A percentile compares a stretch with the other conserved stretches of the same genome.
These are phyloP conservation scores for Cenopis cana DNA, from an alignment of 2,888 invertebrate genomes.

Conservation along the genomic window DNA sequence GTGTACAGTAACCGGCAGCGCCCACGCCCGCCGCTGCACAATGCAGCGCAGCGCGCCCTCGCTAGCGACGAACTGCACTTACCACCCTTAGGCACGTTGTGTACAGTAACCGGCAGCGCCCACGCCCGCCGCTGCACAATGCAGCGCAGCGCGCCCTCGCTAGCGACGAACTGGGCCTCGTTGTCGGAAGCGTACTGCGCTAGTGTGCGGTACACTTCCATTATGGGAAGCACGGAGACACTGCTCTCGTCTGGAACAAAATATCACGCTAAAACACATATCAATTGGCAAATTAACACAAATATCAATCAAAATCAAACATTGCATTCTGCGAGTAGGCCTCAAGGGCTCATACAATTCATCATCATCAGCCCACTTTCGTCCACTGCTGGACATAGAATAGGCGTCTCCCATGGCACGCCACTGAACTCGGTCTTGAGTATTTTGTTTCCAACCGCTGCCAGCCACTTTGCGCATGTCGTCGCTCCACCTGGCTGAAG, in stretches of 20 bases:
- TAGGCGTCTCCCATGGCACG: no score
- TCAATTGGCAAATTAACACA: no score
- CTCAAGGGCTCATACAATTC: no score
- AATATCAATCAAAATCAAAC: no score
- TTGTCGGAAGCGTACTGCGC: conserved; percentile 60
- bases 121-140: conserved; percentile 61
- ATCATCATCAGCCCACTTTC: no score
- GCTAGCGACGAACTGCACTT: conserved; percentile 56
- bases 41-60: conserved; percentile 67
- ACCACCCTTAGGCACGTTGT: conserved; percentile 51
- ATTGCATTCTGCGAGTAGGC: no score
- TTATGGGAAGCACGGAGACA: conserved; percentile 62
- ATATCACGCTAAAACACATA: no score
- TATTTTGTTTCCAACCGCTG: no score
- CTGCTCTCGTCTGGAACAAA: conserved; percentile 58
- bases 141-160: conserved; percentile 66
- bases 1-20: conserved; percentile 63
- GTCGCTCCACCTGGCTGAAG: no score
- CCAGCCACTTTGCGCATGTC: no score
- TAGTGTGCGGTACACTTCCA: conserved; percentile 64
- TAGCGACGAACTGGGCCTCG: conserved; percentile 55
- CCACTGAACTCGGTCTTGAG: no score
- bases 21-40: conserved; percentile 60
- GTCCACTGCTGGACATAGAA: no score
- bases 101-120: conserved; percentile 65